A percentile compares a stretch with the other conserved stretches of the same genome.
These are phyloP conservation scores for Drosophila fungiperda DNA, from an alignment of 2,888 invertebrate genomes.

Conservation along the genomic window DNA sequence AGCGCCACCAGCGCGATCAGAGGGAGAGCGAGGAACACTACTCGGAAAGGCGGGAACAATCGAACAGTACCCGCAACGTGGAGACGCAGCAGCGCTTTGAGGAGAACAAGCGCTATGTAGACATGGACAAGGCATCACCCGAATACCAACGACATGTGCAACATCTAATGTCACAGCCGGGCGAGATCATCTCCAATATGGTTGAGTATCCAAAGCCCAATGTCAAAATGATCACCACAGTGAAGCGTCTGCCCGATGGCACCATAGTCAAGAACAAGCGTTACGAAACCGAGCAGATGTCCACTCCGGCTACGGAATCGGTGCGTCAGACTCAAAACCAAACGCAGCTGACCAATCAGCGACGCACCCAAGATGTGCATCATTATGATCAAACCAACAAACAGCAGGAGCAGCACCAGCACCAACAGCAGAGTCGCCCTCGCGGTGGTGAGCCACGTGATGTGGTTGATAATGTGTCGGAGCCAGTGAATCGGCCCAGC, in stretches of 20 bases:
- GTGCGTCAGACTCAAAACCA: constrained; percentile 60
- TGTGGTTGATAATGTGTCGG: constrained; percentile 76
- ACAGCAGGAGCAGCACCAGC: constrained; percentile 5
- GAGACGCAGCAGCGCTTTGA: constrained; percentile 78
- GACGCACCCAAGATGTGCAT: constrained; percentile 52
- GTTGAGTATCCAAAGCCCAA: constrained; percentile 88
- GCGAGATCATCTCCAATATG: constrained; percentile 87
- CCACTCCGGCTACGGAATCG: constrained; percentile 51
- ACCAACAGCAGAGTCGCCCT: constrained; percentile 10
- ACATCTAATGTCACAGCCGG: constrained; percentile 83
- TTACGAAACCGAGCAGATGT: constrained; percentile 87
- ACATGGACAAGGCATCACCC: constrained; percentile 84
- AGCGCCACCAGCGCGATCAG: constrained; percentile 74
- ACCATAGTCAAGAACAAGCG: constrained; percentile 89
- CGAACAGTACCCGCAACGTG: constrained; percentile 75
- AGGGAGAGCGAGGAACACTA: constrained; percentile 77
- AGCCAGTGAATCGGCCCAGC: constrained; percentile 63
- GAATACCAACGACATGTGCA: constrained; percentile 84
- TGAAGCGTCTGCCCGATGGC: constrained; percentile 88
- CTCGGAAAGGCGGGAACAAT: constrained; percentile 55
- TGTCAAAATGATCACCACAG: constrained; percentile 89
- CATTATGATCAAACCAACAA: background rate
- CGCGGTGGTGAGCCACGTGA: constrained; percentile 55
- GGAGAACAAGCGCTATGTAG: constrained; percentile 83
- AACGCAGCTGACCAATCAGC: constrained; percentile 43